Conservation (phyloP, 2,797 vertebrate genomes). For the Eidolon dupreanum region DNA sequence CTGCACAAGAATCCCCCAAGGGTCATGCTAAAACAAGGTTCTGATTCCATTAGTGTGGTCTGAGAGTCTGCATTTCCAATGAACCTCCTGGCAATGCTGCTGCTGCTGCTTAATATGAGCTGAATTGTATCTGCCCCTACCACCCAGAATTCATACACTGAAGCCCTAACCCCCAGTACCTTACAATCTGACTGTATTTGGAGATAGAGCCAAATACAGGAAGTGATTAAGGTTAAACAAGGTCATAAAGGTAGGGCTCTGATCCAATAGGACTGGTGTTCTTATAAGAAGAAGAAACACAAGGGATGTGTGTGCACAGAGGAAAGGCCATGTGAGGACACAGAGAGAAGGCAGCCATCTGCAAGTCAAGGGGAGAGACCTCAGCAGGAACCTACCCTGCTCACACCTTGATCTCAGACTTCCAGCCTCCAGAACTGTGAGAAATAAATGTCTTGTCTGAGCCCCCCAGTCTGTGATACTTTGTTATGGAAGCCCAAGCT, state of each 20-base stretch:
- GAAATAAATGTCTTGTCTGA: neutral
- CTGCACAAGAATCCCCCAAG: neutral
- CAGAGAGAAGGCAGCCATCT: neutral
- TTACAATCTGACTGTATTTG: neutral
- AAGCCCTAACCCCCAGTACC: neutral
- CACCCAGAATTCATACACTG: too few species aligned
- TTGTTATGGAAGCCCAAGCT: neutral
- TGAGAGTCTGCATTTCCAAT: neutral
- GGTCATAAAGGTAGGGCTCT: neutral
- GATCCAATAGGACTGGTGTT: neutral
- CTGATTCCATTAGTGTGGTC: neutral
- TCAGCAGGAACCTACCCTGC: neutral
- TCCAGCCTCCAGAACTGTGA: neutral
- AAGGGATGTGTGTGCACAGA: neutral
- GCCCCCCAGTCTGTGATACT: rapidly evolving
- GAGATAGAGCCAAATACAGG: neutral
- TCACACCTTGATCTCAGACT: neutral
- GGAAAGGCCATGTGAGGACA: neutral
- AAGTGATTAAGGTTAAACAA: neutral
- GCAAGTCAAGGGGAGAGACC: neutral
- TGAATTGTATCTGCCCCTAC: too few species aligned
- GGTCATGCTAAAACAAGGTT: neutral
- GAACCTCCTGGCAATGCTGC: neutral
- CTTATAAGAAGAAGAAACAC: neutral
- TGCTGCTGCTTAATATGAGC: too few species aligned